These are phyloP conservation scores for Archips crataeganus DNA, from an alignment of 2,888 invertebrate species.

Conservation along the genomic window DNA sequence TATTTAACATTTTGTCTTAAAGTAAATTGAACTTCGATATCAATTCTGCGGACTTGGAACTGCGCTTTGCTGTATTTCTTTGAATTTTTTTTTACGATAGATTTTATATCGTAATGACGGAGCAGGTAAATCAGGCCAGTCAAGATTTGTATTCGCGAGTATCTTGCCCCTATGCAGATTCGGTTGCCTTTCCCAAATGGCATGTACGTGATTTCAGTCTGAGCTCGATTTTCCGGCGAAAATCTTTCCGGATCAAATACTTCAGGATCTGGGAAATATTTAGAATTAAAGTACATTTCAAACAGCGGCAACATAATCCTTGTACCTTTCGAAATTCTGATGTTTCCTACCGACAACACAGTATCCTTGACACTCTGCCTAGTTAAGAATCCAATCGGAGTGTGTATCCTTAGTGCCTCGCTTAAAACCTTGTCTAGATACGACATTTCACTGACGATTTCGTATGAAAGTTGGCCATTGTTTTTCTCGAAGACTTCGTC, in stretches of 20 bases:
- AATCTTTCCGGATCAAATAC: conserved; percentile 75
- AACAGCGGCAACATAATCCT: conserved; percentile 62
- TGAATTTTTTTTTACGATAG: neutral
- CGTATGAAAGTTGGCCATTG: conserved; percentile 57
- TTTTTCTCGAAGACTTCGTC: conserved; percentile 55
- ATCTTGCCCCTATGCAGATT: conserved; percentile 53
- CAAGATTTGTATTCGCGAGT: conserved; percentile 60
- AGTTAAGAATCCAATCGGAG: conserved; percentile 54
- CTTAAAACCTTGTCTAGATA: conserved; percentile 64
- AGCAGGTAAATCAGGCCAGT: conserved; percentile 39
- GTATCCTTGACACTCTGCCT: conserved; percentile 15
- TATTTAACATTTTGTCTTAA: conserved; percentile 45
- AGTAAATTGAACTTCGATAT: too few relatives aligned
- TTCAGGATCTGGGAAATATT: conserved; percentile 65
- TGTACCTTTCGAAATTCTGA: conserved; percentile 63
- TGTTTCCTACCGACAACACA: conserved; percentile 63
- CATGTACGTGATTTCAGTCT: conserved; percentile 47
- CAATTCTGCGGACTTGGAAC: too few relatives aligned
- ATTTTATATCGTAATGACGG: conserved; percentile 13
- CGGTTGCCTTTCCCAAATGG: too few relatives aligned
- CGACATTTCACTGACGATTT: conserved; percentile 58
- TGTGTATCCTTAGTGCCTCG: conserved; percentile 63
- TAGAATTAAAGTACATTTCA: conserved; percentile 71
- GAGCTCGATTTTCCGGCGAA: conserved; percentile 49
- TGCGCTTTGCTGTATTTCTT: conserved; percentile 42